Evolutionary conservation across 2,888 invertebrate genomes (phyloP).

Genomic region (Stictocephala bisonia): DNA sequence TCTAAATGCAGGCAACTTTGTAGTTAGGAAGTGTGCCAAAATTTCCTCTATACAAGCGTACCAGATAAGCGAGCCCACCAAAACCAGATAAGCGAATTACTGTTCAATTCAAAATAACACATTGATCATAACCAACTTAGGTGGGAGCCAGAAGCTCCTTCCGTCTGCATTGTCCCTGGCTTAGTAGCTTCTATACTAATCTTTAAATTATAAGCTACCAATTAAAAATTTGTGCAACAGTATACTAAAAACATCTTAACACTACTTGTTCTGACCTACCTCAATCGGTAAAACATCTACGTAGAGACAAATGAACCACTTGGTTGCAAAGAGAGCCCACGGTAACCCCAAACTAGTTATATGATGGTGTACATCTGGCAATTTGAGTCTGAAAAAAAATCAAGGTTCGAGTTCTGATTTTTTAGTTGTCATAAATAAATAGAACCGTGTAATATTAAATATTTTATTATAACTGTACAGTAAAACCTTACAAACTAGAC

Average conservation of each 20-base stretch:
- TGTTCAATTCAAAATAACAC: too few relatives aligned
- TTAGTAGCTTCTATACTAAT: not conserved
- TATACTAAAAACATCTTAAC: too few relatives aligned
- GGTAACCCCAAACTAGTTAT: slow-evolving; percentile 84
- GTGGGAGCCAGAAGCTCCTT: too few relatives aligned
- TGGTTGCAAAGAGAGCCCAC: slow-evolving; percentile 92
- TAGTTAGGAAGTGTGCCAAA: too few relatives aligned
- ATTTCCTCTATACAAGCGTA: too few relatives aligned
- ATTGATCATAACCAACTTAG: too few relatives aligned
- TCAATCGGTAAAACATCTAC: slow-evolving; percentile 94
- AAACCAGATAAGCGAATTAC: too few relatives aligned
- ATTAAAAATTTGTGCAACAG: not conserved
- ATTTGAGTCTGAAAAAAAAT: slow-evolving; percentile 71
- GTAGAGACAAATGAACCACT: slow-evolving; percentile 96
- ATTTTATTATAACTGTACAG: too few relatives aligned
- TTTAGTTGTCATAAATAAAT: not conserved
- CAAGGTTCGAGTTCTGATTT: too few relatives aligned
- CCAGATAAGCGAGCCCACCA: too few relatives aligned
- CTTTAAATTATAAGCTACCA: not conserved
- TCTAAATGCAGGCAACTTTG: too few relatives aligned
- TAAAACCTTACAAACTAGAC: not conserved
- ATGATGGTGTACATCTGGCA: slow-evolving; percentile 84
- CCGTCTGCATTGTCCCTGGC: slow-evolving; percentile 7
- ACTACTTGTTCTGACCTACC: slow-evolving; percentile 63
- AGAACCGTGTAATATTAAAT: not conserved